Evolutionary conservation across 64 coral and sea anemone genomes (phyloP), one percentile per base, ranked within the genome.

Genomic region (Dendrophyllia cribrosa): DNA sequence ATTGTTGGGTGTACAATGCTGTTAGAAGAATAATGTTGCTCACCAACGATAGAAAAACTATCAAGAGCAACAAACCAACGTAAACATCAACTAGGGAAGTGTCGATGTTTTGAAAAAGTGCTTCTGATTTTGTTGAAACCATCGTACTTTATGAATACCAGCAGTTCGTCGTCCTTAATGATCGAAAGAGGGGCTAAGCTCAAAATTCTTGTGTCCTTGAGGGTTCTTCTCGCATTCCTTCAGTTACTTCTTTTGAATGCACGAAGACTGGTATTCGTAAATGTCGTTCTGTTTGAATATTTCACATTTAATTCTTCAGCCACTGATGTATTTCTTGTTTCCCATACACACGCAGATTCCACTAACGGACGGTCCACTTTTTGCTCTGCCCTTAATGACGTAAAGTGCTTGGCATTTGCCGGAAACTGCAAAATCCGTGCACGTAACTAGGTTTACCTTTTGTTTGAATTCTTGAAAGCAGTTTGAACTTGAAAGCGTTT

Each of bases 11-110:
- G 46, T 68, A 68, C 21, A 84, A 24, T 22, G 80, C 62, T 3
- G 80, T 84, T 4, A 84, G 62, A 23, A 84, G 45, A 3, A 23
- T 23, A 12, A 84, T 68, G 46, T 84, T 84, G 10, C 15, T 2
- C 0, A 84, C 20, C 62, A 84, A 51, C 63, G 80, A 84, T 10
- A 84, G 13, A 45, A 84, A 84, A 3, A 84, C 80, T 12, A 84
- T 84, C 0, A 63, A 6, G 2, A 84, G 46, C n/a, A 84, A 51
- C 17, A 84, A 66, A 14, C 1, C 61, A 12, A 84, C 46, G 34
- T 84, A 84, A 13, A 68, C 46, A 61, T 84, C 45, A 67, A 68
- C 61, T 19, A 84, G 44, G 67, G 60, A 51, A 11, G 80, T 12
- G 34, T 84, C 62, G 8, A 84, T 49, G 26, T 68, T 68, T 65